These are phyloP conservation scores for Hephaestus fuliginosus DNA, from an alignment of 2,797 vertebrate genomes.

Conservation along the genomic window DNA sequence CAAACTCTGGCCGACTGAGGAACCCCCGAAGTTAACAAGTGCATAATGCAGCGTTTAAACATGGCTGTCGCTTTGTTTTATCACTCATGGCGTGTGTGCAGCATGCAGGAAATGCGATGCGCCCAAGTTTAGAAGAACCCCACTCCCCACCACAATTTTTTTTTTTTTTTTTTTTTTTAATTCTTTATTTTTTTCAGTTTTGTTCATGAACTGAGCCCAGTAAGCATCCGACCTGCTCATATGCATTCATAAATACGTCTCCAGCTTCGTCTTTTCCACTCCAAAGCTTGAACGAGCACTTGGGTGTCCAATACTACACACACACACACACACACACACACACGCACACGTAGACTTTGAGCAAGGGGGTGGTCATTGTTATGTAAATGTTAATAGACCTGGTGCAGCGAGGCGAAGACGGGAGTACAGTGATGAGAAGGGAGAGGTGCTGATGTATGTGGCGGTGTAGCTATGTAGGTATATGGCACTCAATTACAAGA, in stretches of 20 bases:
- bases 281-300: constrained; percentile 32
- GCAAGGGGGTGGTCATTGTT: constrained; percentile 71
- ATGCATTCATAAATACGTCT: constrained; percentile 38
- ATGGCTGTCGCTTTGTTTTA: constrained; percentile 42
- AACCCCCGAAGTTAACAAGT: constrained; percentile 61
- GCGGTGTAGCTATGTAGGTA: constrained; percentile 42
- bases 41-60: constrained; percentile 50
- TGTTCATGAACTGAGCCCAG: constrained; percentile 2
- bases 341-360: constrained; percentile 24
- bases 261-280: constrained; percentile 35
- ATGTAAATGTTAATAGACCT: constrained; percentile 81
- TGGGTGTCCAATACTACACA: not conserved
- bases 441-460: constrained; percentile 11
- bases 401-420: constrained; percentile 52
- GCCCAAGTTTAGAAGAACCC: not conserved
- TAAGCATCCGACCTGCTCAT: constrained; percentile 18
- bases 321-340: not conserved
- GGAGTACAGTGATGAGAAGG: constrained; percentile 44
- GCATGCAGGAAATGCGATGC: constrained; percentile 1
- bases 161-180: constrained; percentile 16
- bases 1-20: constrained; percentile 54
- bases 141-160: not conserved
- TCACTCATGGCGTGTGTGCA: constrained; percentile 14
- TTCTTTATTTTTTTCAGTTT: constrained; percentile 20
- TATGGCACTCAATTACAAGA: constrained; percentile 67